phyloP scores from a whole-genome alignment of 2,797 vertebrate genomes.

The Moxostoma hubbsi region DNA sequence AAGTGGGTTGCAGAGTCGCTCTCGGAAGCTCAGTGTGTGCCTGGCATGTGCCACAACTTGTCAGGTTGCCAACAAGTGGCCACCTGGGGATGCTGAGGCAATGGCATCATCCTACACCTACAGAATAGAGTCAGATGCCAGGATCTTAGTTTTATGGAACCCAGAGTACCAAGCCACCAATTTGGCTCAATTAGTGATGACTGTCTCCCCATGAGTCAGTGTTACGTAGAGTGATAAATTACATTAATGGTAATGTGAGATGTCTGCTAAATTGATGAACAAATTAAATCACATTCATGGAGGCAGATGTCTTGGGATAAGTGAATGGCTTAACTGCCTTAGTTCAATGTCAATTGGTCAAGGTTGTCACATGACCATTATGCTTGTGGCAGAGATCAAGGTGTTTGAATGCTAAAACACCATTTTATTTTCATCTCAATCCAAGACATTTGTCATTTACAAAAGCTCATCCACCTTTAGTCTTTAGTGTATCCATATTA shows the following conservation, averaged over 20 bases:
- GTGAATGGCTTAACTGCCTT: constrained; percentile 32
- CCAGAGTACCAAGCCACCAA: constrained; percentile 21
- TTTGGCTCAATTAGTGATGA: constrained; percentile 9
- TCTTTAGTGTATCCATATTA: no score
- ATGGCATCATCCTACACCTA: constrained; percentile 23
- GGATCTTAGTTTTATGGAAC: constrained; percentile 10
- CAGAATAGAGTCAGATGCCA: constrained; percentile 8
- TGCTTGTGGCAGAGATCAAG: neutral
- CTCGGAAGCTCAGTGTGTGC: neutral
- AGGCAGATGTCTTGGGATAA: constrained; percentile 41
- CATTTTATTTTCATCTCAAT: no score
- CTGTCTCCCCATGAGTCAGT: constrained; percentile 2
- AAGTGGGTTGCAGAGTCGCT: constrained; percentile 10
- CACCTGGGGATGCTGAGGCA: constrained; percentile 17
- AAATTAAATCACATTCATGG: constrained; percentile 50
- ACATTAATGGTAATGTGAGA: constrained; percentile 65
- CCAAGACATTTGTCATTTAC: no score
- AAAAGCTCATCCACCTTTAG: no score
- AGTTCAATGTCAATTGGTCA: constrained; percentile 37
- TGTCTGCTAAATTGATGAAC: constrained; percentile 63
- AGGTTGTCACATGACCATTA: constrained; percentile 37
- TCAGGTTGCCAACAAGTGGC: constrained; percentile 13
- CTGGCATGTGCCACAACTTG: neutral
- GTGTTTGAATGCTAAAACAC: no score
- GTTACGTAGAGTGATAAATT: constrained; percentile 52